Percentiles rank a stretch among this genome's conserved stretches.
These are phyloP conservation scores for Seira sanloemensis DNA, from an alignment of 2,888 invertebrate genomes.

Conservation along the genomic window DNA sequence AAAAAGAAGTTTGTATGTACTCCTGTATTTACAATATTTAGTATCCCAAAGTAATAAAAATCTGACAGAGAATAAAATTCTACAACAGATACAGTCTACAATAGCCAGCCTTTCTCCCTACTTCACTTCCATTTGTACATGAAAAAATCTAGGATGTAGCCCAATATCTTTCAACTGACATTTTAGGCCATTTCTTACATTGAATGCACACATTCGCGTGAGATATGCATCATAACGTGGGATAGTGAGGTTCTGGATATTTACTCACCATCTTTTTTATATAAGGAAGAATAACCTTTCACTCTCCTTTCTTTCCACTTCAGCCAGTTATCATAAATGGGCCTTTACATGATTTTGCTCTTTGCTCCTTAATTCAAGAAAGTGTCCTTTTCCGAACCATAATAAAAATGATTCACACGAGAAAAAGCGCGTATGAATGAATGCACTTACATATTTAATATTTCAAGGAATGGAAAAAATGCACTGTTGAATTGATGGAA, in stretches of 20 bases:
- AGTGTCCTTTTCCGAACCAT: constrained; percentile 20
- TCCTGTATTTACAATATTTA: neutral
- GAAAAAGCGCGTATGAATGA: constrained; percentile 40
- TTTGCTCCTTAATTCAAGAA: constrained; percentile 54
- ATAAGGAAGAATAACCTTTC: neutral
- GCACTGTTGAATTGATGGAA: neutral
- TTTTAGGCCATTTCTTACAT: constrained; percentile 25
- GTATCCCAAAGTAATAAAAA: neutral
- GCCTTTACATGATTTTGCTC: constrained; percentile 71
- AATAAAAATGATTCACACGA: constrained; percentile 40
- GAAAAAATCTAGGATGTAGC: neutral
- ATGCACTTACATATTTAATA: constrained; percentile 27
- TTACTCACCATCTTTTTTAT: constrained; percentile 7
- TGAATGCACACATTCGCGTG: constrained; percentile 4
- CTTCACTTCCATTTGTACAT: neutral
- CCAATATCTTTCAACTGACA: neutral
- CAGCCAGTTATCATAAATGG: constrained; percentile 50
- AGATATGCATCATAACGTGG: constrained; percentile 38
- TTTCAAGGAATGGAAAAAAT: neutral
- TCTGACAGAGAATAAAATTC: neutral
- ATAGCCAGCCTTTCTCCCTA: neutral
- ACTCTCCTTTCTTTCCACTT: constrained; percentile 3
- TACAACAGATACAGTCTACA: neutral
- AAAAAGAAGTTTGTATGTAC: neutral
- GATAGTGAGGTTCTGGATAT: constrained; percentile 44